Evolutionary conservation across 2,888 invertebrate genomes (phyloP).

Genomic region (Trachelus troglodyta): DNA sequence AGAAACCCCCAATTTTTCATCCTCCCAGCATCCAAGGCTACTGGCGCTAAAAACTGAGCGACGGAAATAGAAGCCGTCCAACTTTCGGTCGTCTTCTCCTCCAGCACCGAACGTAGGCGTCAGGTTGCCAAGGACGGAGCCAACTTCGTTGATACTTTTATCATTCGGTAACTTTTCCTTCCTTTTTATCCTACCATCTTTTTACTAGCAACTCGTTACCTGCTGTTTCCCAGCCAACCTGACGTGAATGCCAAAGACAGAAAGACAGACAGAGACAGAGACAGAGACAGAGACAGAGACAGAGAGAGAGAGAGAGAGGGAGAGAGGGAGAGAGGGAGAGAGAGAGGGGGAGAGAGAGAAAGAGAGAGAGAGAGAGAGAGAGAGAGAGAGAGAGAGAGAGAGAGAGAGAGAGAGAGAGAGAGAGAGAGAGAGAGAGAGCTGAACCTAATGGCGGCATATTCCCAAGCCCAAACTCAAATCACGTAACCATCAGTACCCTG

Average conservation of each 20-base stretch:
- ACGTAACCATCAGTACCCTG: background rate
- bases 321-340: background rate
- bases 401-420: slow-evolving; percentile 1
- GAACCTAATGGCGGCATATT: background rate
- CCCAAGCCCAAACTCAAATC: background rate
- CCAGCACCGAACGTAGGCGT: background rate
- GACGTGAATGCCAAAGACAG: background rate
- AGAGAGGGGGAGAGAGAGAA: background rate
- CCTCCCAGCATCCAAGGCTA: background rate
- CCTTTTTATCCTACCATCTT: background rate
- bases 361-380: too few species aligned
- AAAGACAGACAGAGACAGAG: background rate
- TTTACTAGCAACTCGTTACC: slow-evolving; percentile 19
- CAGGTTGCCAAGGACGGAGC: background rate
- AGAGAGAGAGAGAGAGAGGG: background rate
- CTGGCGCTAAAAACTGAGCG: background rate
- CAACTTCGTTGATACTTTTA: background rate
- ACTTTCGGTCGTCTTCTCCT: background rate
- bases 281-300: too few species aligned
- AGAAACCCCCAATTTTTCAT: background rate
- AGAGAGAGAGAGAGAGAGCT: too few species aligned
- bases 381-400: background rate
- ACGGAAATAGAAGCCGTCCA: background rate
- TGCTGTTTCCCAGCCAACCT: slow-evolving; percentile 8
- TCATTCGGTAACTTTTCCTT: background rate